These are phyloP conservation scores for Bufotes viridis DNA, from an alignment of 2,797 vertebrate species.

Conservation along the genomic window DNA sequence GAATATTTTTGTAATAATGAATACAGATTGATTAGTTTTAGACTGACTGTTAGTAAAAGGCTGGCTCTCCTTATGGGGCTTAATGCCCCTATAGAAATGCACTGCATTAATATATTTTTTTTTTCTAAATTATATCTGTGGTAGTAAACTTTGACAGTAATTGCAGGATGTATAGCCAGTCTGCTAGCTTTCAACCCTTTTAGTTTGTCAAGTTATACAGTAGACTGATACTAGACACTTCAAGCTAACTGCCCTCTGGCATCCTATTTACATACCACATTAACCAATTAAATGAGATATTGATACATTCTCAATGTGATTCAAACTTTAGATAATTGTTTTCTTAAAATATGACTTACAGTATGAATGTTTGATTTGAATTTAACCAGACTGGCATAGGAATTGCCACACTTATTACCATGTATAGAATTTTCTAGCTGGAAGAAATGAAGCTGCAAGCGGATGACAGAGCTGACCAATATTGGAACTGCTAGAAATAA, in stretches of 20 bases:
- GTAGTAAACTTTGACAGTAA: not conserved
- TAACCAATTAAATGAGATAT: not conserved
- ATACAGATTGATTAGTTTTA: too few relatives aligned
- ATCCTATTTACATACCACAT: not conserved
- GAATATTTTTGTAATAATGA: too few relatives aligned
- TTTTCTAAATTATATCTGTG: not conserved
- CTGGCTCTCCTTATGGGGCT: too few relatives aligned
- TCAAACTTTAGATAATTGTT: not conserved
- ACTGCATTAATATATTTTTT: not conserved
- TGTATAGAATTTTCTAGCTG: not conserved
- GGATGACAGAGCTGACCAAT: not conserved
- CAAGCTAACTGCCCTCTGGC: not conserved
- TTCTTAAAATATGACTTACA: not conserved
- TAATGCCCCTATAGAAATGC: too few relatives aligned
- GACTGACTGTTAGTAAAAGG: too few relatives aligned
- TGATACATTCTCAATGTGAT: constrained; percentile 1
- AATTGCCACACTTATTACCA: not conserved
- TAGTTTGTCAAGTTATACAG: not conserved
- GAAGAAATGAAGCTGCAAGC: not conserved
- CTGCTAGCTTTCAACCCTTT: not conserved
- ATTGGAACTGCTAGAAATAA: not conserved
- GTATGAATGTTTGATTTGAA: not conserved
- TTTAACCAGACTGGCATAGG: not conserved
- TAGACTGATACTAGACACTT: not conserved
- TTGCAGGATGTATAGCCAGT: not conserved